phyloP scores from a whole-genome alignment of 2,888 invertebrate species.

The Caenorhabditis sulstoni region DNA sequence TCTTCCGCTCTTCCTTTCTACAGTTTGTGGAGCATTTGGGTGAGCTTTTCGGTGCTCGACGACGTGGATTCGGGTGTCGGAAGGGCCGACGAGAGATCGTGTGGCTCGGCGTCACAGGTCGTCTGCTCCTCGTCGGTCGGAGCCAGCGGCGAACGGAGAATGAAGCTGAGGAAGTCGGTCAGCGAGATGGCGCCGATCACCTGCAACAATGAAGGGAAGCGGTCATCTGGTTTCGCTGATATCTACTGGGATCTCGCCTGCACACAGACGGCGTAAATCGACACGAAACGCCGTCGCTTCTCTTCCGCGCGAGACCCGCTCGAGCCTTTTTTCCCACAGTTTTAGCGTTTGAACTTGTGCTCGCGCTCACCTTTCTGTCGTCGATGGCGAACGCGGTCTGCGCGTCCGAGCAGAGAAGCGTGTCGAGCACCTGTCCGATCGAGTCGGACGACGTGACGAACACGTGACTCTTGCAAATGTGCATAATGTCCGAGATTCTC shows the following conservation, averaged over 20 bases:
- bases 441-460: constrained; percentile 40
- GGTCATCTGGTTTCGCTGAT: no score
- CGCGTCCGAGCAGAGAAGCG: constrained; percentile 17
- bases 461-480: constrained; percentile 30
- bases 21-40: background rate
- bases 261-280: no score
- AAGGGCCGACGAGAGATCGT: background rate
- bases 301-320: no score
- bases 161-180: constrained; percentile 47
- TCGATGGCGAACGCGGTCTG: constrained; percentile 54
- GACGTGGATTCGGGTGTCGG: constrained; percentile 43
- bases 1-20: no score
- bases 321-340: no score
- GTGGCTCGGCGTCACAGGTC: background rate
- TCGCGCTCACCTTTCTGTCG: constrained; percentile 33
- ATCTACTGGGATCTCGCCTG: no score
- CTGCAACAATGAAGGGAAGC: constrained; percentile 31
- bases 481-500: constrained; percentile 39
- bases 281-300: no score
- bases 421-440: constrained; percentile 46
- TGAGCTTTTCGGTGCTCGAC: constrained; percentile 22
- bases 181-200: constrained; percentile 57
- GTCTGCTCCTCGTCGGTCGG: constrained; percentile 26
- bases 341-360: no score
- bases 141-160: constrained; percentile 32